Base-by-base conservation (phyloP, 2,888 invertebrate species). In the Xiphydria camelus region DNA sequence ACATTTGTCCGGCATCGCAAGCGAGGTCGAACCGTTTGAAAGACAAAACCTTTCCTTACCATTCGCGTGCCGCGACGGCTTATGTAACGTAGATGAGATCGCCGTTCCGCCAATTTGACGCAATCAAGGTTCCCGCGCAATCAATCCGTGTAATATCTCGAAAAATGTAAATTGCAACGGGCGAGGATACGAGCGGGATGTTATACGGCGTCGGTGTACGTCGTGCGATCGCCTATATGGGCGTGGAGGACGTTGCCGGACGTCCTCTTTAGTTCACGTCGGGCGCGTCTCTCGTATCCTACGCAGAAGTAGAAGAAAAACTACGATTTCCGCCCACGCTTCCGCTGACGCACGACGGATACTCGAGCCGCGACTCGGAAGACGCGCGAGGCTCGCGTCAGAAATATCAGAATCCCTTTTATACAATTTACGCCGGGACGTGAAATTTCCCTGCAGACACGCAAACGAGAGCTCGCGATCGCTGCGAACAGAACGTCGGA, bases 61-160 rank as follows among this genome's bases (percentile, higher is more conserved):
- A 29, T 29, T n/a, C 29, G 29, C 29, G 29, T 29, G 29, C 29
- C 15, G 9, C 29, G 29, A 29, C 43, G 26, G 31, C 38, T 44
- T 44, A 44, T 44, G 38, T 44, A 44, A 44, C 19, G 37, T 22
- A 44, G 43, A 44, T 44, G 43, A 23, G 46, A 47, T 47, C 51
- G 43, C 44, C 55, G 60, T 63, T 62, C 51, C 58, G 57, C 50
- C 43, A 55, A 61, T 58, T 66, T 66, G 55, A 63, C 60, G 55
- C 57, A 59, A 62, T 55, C 62, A 63, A 64, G 57, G 59, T 50
- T 53, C 49, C 47, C 49, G 44, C 51, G 49, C 61, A 62, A 61
- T 59, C 58, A 53, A 56, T 58, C 49, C 50, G 46, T 26, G 47
- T 49, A 45, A 51, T 54, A 54, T 51, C 47, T 44, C 23, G 41